Evolutionary conservation across 1,140 invertebrate species (phyloP).

Genomic region (Heliconius eleuchia): DNA sequence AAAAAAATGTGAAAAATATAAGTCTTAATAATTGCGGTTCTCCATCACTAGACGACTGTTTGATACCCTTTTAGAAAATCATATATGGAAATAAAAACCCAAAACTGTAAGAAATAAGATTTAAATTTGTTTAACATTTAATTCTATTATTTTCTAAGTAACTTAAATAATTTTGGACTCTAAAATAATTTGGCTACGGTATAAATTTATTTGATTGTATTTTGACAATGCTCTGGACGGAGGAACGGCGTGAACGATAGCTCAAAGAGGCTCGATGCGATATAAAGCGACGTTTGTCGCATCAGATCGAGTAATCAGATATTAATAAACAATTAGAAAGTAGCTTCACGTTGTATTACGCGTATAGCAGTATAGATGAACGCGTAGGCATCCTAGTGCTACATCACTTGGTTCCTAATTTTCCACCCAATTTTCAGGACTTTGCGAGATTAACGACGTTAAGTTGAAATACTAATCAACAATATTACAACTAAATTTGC

Average conservation of each 20-base stretch:
- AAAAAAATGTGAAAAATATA: constrained; percentile 27
- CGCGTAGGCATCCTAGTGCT: too few relatives aligned
- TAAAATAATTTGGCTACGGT: constrained; percentile 21
- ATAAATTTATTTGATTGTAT: constrained; percentile 19
- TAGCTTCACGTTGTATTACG: too few relatives aligned
- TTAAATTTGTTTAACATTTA: constrained; percentile 48
- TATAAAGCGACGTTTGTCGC: constrained; percentile 32
- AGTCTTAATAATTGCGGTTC: constrained; percentile 41
- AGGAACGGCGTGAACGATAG: constrained; percentile 26
- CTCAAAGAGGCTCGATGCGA: constrained; percentile 37
- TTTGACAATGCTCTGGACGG: constrained; percentile 47
- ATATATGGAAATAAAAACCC: constrained; percentile 31
- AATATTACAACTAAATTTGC: too few relatives aligned
- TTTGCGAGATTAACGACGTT: too few relatives aligned
- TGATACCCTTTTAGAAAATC: constrained; percentile 22
- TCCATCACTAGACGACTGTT: constrained; percentile 40
- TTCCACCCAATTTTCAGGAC: too few relatives aligned
- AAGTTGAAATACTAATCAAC: too few relatives aligned
- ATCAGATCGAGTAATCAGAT: constrained; percentile 32
- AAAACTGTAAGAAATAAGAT: constrained; percentile 44
- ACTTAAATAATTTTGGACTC: constrained; percentile 28
- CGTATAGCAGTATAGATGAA: too few relatives aligned
- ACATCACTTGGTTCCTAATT: too few relatives aligned
- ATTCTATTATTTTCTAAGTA: constrained; percentile 29
- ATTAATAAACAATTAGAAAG: constrained; percentile 16